Conservation (phyloP, 2,888 invertebrate genomes). For the Polietes domitor region DNA sequence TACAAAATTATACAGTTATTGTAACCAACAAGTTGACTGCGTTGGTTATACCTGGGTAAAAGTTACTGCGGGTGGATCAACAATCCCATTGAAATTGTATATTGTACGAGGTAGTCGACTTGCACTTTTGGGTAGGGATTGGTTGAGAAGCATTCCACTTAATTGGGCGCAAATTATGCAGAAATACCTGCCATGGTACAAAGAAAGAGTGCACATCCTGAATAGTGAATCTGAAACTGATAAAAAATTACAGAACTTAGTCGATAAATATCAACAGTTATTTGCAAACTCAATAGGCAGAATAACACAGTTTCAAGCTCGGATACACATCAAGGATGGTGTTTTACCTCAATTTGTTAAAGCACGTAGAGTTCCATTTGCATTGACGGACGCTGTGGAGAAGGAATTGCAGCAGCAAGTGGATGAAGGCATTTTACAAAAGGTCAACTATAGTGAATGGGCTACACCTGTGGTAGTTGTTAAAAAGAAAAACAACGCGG, state of each 20-base stretch:
- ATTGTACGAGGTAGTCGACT: slow-evolving; percentile 54
- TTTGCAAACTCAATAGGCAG: slow-evolving; percentile 46
- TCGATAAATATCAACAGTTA: slow-evolving; percentile 37
- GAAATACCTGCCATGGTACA: not conserved
- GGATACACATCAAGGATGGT: not conserved
- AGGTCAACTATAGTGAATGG: slow-evolving; percentile 70
- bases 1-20: slow-evolving; percentile 50
- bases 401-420: slow-evolving; percentile 65
- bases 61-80: slow-evolving; percentile 2
- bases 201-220: not conserved
- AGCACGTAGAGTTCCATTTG: slow-evolving; percentile 69
- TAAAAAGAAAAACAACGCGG: slow-evolving; percentile 68
- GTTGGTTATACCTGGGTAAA: too few relatives aligned
- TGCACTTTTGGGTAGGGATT: slow-evolving; percentile 62
- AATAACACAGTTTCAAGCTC: slow-evolving; percentile 19
- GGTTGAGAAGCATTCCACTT: slow-evolving; percentile 52
- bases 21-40: slow-evolving; percentile 22
- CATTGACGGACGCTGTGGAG: slow-evolving; percentile 61
- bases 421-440: slow-evolving; percentile 60
- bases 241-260: not conserved
- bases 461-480: slow-evolving; percentile 72
- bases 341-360: slow-evolving; percentile 67
- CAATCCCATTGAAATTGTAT: slow-evolving; percentile 40
- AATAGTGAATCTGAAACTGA: slow-evolving; percentile 6
- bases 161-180: slow-evolving; percentile 45